Conservation (phyloP, 2,888 invertebrate genomes). For the Psococerastis gibbosa region DNA sequence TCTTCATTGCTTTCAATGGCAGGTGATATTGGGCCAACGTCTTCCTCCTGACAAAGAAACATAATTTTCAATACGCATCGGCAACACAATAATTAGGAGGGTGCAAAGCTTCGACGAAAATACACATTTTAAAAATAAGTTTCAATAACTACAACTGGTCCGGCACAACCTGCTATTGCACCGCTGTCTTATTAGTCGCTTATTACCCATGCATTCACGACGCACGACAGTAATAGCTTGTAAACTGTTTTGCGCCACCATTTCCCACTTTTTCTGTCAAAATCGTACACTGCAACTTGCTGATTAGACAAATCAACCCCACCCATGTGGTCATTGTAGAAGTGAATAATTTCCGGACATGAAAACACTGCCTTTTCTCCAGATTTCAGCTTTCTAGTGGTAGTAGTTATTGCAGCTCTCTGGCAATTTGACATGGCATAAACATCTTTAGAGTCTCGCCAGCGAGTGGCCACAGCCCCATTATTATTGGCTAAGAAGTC, state of each 20-base stretch:
- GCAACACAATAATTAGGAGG: too few species aligned
- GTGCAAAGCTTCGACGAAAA: too few species aligned
- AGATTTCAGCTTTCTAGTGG: conserved; percentile 19
- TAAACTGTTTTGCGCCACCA: conserved; percentile 21
- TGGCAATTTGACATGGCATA: conserved; percentile 20
- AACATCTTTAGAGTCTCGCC: conserved; percentile 21
- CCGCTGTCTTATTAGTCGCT: too few species aligned
- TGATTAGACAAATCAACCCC: conserved; percentile 19
- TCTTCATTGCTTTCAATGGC: too few species aligned
- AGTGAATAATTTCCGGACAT: conserved; percentile 17
- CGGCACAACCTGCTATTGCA: too few species aligned
- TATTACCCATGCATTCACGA: conserved; percentile 19
- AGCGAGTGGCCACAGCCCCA: conserved; percentile 17
- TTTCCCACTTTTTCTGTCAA: conserved; percentile 19
- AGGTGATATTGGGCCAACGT: too few species aligned
- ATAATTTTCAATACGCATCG: too few species aligned
- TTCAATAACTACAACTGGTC: too few species aligned
- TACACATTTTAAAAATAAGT: too few species aligned
- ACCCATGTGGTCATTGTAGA: conserved; percentile 18
- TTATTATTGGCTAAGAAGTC: conserved; percentile 16
- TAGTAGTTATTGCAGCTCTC: conserved; percentile 8
- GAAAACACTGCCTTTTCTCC: conserved; percentile 17
- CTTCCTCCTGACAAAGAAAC: too few species aligned
- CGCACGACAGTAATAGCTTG: conserved; percentile 18
- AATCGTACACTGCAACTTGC: conserved; percentile 18